A percentile compares a stretch with the other conserved stretches of the same genome.
Evolutionary conservation across 2,888 invertebrate species (phyloP).

Genomic region (Epistrophe grossulariae): DNA sequence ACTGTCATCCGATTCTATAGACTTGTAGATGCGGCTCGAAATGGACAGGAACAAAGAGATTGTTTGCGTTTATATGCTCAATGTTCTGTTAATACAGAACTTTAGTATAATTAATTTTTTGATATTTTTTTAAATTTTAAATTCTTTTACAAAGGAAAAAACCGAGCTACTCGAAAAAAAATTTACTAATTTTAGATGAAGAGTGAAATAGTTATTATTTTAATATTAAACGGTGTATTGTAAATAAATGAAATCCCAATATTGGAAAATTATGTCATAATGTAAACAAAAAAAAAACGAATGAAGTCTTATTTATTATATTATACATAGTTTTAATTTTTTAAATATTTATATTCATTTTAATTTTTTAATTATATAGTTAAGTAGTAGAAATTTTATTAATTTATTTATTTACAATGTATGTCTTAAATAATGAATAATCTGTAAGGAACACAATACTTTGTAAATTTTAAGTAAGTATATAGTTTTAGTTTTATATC

Average conservation of each 20-base stretch:
- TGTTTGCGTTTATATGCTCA: slow-evolving; percentile 88
- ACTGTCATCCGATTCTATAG: slow-evolving; percentile 90
- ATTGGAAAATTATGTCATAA: background rate
- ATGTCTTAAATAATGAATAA: background rate
- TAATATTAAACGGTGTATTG: background rate
- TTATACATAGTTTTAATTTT: background rate
- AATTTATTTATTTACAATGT: background rate
- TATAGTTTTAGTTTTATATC: slow-evolving; percentile 5
- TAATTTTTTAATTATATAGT: background rate
- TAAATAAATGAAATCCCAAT: background rate
- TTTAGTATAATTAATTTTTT: slow-evolving; percentile 61
- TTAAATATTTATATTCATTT: background rate
- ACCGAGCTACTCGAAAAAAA: too few relatives aligned
- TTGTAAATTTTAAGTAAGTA: background rate
- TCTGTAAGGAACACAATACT: background rate
- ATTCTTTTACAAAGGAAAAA: too few relatives aligned
- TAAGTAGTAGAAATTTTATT: background rate
- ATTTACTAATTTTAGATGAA: background rate
- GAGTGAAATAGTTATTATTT: background rate
- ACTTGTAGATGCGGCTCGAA: slow-evolving; percentile 92
- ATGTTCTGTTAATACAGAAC: slow-evolving; percentile 89
- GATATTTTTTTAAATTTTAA: too few relatives aligned
- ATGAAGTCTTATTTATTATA: background rate
- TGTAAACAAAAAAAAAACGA: background rate
- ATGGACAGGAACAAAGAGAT: slow-evolving; percentile 92